Evolutionary conservation across 2,888 invertebrate genomes (phyloP).

Genomic region (Eristalis arbustorum): DNA sequence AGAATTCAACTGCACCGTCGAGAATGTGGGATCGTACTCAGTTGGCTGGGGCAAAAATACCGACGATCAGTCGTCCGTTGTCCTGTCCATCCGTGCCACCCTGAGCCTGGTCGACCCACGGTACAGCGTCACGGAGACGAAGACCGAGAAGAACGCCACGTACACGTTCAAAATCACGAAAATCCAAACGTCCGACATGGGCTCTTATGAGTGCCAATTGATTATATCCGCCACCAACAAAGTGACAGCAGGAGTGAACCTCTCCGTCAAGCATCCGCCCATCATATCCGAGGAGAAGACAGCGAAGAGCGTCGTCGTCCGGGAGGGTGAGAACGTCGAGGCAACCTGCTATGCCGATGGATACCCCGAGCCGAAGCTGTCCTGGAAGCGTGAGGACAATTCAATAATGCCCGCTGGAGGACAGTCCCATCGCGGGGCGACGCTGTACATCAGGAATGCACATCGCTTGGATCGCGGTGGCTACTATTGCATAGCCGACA

Average conservation of each 20-base stretch:
- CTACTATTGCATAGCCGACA: constrained; percentile 79
- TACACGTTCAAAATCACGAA: constrained; percentile 77
- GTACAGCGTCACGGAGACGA: constrained; percentile 75
- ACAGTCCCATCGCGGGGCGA: constrained; percentile 74
- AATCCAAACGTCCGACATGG: constrained; percentile 78
- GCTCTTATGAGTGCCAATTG: constrained; percentile 79
- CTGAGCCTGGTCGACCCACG: constrained; percentile 77
- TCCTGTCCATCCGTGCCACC: constrained; percentile 76
- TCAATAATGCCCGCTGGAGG: constrained; percentile 80
- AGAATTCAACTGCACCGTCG: constrained; percentile 78
- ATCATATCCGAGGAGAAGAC: constrained; percentile 76
- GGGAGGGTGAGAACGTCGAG: constrained; percentile 77
- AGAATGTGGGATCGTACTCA: constrained; percentile 76
- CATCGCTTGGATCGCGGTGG: constrained; percentile 79
- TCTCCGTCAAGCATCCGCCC: constrained; percentile 78
- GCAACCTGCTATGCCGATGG: constrained; percentile 88
- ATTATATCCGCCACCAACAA: constrained; percentile 77
- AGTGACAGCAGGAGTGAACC: constrained; percentile 75
- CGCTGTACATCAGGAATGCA: constrained; percentile 75
- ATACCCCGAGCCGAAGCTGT: constrained; percentile 87
- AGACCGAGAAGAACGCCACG: constrained; percentile 74
- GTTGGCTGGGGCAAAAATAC: constrained; percentile 78
- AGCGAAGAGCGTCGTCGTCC: constrained; percentile 74
- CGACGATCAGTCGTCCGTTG: constrained; percentile 74
- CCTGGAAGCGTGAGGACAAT: constrained; percentile 86